Evolutionary conservation across 37 sponge, comb jelly and placozoan genomes (phyloP), one percentile per base, ranked within the genome.

Genomic region (Haliclona indistincta): DNA sequence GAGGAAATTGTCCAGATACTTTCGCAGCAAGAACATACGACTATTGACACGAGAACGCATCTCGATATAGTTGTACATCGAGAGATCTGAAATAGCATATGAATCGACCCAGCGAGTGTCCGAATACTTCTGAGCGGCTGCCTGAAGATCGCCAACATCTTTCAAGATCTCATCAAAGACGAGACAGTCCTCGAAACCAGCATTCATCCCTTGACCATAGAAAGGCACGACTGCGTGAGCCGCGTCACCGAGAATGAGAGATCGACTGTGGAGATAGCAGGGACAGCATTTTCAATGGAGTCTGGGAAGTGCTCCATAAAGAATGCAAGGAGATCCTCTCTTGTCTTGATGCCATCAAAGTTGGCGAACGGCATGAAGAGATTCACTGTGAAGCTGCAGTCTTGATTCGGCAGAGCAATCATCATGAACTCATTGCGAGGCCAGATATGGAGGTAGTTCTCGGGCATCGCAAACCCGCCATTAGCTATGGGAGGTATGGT

Each of bases 151-250:
- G 6, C 52, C 38, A 25, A 47, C 17, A 39, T 73, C 11, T 23
- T 38, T 36, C 36, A 95, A 34, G n/a, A 71, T 43, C 33, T 81
- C 84, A 25, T 61, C 41, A 20, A 93, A 80, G 13, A 96, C 73
- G 1, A 91, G 75, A 54, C 94, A 89, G 63, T 96, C 97, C 58
- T 96, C 97, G 53, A 96, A 87, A 2, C 97, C 97, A 20, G 86
- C 85, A 64, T 92, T 93, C 85, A 93, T 81, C 11, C 96, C 96
- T 74, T 96, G 94, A 19, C 96, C 96, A 38, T 93, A 96, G 63
- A 96, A 96, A 1, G 96, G 96, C 15, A 96, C 96, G 55, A 96
- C 76, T 29, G 96, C 96, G 44, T 96, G 96, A 28, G 96, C 96
- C 17, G 96, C 96, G 72, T 96, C 96, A 5, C 96, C 96, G 11